Conservation (phyloP, 2,797 vertebrate genomes). For the Sebastes kiyomatsui region DNA sequence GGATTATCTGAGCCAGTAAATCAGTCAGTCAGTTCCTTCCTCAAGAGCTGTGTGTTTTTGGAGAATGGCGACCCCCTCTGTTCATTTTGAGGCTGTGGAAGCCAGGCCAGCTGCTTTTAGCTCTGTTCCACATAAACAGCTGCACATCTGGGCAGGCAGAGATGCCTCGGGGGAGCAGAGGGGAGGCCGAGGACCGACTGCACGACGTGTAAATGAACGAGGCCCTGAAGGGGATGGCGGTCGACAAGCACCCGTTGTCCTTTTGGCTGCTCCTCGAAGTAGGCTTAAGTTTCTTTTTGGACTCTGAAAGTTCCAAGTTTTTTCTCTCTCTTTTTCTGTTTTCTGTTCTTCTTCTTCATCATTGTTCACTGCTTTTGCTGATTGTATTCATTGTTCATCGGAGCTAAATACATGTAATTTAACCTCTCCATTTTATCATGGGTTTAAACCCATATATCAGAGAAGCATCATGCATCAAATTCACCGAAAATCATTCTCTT, state of each 20-base stretch:
- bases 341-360: slow-evolving; percentile 9
- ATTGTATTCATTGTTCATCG: background rate
- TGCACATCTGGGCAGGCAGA: slow-evolving; percentile 76
- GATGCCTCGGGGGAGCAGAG: slow-evolving; percentile 60
- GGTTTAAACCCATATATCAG: slow-evolving; percentile 1
- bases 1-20: background rate
- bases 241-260: slow-evolving; percentile 66
- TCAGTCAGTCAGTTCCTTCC: background rate
- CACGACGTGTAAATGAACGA: slow-evolving; percentile 66
- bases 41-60: background rate
- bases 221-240: slow-evolving; percentile 67
- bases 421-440: background rate
- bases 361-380: slow-evolving; percentile 15
- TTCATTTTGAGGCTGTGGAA: slow-evolving; percentile 28
- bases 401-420: background rate
- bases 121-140: slow-evolving; percentile 69
- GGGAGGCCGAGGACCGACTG: slow-evolving; percentile 63
- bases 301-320: slow-evolving; percentile 16
- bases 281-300: slow-evolving; percentile 56
- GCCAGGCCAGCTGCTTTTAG: slow-evolving; percentile 57
- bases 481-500: background rate
- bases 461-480: background rate
- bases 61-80: slow-evolving; percentile 50
- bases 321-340: slow-evolving; percentile 6
- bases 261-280: slow-evolving; percentile 58